Base-by-base conservation (phyloP, 2,888 invertebrate genomes). In the Volucella inanis region DNA sequence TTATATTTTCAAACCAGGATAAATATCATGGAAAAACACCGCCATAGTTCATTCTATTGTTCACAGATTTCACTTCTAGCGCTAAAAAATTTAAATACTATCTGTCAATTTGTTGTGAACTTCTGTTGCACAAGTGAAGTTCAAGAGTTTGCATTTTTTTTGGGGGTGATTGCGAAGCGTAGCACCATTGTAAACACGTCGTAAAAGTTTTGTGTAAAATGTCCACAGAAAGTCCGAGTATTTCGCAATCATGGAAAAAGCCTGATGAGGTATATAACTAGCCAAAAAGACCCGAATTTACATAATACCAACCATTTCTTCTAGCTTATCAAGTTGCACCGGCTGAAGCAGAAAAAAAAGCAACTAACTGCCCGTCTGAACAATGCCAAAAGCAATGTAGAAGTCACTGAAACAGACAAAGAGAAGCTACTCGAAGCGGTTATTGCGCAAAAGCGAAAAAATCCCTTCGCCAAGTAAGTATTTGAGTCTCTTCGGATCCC, bases 301-400 rank as follows among this genome's bases (percentile, higher is more conserved):
- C 3, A 52, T 12, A 3, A 12, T 14, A 43, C 1, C 9, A 12
- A 10, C 49, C 6, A 2, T 50, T 8, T 54, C 78, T 88, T 87
- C 2, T 67, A 92, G 92, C 88, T 92, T 54, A 89, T 92, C 9
- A 95, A 95, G 90, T 91, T 96, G 72, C 96, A 96, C 90, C 94
- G 95, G 87, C 91, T 97, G 82, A 96, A 96, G 90, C 94, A 95
- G 88, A 95, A 95, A 90, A 96, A 97, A 90, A 95, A 94, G 91
- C 96, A 96, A 39, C 92, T 97, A 61, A 95, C 96, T 92, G 96
- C 95, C 82, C 93, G 95, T 76, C 93, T 95, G 87, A 93, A 92
- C 78, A 92, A 88, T 70, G 90, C 88, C 78, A 88, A 88, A 45
- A 87, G 62, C 8, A 88, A 92, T 64, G 88, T 87, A 1, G 89